Base-by-base conservation (phyloP, 2,888 invertebrate genomes). In the Amaurobius ferox region DNA sequence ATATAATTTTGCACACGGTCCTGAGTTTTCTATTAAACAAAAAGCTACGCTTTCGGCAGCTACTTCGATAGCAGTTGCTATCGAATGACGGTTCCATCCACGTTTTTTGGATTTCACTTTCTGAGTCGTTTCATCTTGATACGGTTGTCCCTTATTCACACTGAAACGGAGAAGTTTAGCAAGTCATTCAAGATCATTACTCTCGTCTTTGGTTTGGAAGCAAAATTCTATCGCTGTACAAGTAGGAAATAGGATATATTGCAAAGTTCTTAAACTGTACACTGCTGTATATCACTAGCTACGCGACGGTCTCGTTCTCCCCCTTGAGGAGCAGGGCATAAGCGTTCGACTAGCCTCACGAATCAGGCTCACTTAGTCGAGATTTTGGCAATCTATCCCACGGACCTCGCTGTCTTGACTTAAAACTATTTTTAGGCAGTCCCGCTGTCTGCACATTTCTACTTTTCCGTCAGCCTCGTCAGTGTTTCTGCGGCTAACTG, bases 361-460 rank as follows among this genome's bases (percentile, higher is more conserved):
- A 11, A 30, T 23, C 48, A 32, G 16, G 39, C 39, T 70, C 40
- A 72, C 67, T 62, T 68, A 35, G 74, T 44, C 67, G 55, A 80
- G 61, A 40, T 80, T 70, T 71, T 80, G 79, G 73, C 67, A 74
- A 16, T 44, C 16, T 2, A 16, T 44, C 19, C 11, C 11, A 26
- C 66, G 19, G 66, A 76, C 39, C 40, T 30, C 66, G 66, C 26
- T 35, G 30, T 48, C 48, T 67, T 77, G 77, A 77, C 79, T 73
- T 64, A n/a, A n/a, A n/a, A n/a, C n/a, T 74, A 29, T 23, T 7
- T 0, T 19, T 2, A 32, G 30, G 9, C 32, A 32, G 48, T 66
- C 28, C 26, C 19, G 35, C 9, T 44, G 44, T 13, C 23, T 6
- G 6, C 28, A 29, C 64, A 62, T 95, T 94, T 88, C 96, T 96